These are phyloP conservation scores for Mamestra configurata DNA, from an alignment of 1,140 invertebrate genomes.

Conservation along the genomic window DNA sequence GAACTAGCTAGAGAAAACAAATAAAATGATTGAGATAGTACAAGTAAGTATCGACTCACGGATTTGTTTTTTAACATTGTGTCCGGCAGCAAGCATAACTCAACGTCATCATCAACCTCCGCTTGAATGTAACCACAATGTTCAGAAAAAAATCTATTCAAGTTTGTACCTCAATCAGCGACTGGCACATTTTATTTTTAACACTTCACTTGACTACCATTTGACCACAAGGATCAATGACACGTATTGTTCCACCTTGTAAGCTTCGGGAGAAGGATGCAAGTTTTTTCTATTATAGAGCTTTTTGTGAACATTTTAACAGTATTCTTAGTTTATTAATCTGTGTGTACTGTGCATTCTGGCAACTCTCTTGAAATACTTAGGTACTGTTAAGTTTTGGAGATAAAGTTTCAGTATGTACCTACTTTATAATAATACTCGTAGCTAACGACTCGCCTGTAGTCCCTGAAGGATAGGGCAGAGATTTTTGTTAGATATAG, in stretches of 20 bases:
- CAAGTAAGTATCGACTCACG: not conserved
- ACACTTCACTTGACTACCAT: not conserved
- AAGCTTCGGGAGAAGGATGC: not conserved
- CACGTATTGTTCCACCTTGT: not conserved
- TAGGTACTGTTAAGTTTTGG: no score
- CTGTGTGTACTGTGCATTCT: no score
- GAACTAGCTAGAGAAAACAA: no score
- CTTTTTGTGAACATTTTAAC: not conserved
- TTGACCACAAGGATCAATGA: conserved; percentile 8
- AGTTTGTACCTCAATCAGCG: not conserved
- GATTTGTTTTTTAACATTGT: not conserved
- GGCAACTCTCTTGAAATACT: no score
- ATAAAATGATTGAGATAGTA: not conserved
- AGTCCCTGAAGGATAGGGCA: no score
- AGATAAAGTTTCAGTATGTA: no score
- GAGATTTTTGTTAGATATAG: no score
- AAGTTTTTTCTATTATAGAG: not conserved
- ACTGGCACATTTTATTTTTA: not conserved
- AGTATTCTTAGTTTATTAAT: not conserved
- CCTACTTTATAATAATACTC: no score
- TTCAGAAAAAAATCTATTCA: not conserved
- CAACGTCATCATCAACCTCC: not conserved
- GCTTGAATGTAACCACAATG: not conserved
- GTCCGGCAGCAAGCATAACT: not conserved
- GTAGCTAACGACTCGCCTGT: no score